These are phyloP conservation scores for Amblyteles armatorius DNA, from an alignment of 2,888 invertebrate species.

Conservation along the genomic window DNA sequence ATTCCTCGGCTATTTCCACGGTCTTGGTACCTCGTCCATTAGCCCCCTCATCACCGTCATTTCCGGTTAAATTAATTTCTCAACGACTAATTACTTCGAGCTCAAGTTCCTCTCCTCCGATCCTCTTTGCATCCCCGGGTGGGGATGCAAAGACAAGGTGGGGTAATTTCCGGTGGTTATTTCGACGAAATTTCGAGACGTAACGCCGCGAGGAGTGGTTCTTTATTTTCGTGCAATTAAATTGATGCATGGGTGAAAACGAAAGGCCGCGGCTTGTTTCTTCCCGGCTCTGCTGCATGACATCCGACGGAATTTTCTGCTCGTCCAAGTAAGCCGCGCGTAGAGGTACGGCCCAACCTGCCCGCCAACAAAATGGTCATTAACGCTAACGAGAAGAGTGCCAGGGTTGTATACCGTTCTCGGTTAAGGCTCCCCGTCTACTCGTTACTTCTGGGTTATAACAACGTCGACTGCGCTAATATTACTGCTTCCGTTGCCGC, in stretches of 20 bases:
- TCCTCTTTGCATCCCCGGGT: background rate
- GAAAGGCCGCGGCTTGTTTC: background rate
- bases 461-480: slow-evolving; percentile 3
- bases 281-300: background rate
- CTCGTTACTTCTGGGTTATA: slow-evolving; percentile 17
- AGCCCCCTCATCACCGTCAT: background rate
- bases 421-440: slow-evolving; percentile 46
- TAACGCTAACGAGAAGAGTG: slow-evolving; percentile 65
- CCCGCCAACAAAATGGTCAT: slow-evolving; percentile 39
- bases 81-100: background rate
- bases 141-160: background rate
- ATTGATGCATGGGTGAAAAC: background rate
- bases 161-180: background rate
- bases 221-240: background rate
- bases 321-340: background rate
- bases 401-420: slow-evolving; percentile 49
- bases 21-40: background rate
- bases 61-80: background rate
- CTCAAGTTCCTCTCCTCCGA: background rate
- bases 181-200: background rate
- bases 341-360: background rate
- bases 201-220: background rate
- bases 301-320: background rate
- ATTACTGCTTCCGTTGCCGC: background rate
- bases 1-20: background rate